Evolutionary conservation across 2,113 vertebrate genomes (phyloP).

Genomic region (Aviceda subcristata): DNA sequence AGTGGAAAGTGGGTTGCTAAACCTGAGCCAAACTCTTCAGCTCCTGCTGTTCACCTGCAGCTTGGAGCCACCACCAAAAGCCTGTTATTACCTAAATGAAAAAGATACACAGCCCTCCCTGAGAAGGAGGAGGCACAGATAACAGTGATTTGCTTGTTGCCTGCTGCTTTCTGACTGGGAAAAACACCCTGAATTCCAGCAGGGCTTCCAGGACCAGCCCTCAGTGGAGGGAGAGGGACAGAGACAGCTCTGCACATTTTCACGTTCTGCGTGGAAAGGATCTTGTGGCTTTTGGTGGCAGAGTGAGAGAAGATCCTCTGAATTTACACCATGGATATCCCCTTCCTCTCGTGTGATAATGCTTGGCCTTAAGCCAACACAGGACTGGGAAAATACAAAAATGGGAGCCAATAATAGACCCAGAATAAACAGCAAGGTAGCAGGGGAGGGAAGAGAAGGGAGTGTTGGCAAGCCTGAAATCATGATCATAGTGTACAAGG

Average conservation of each 20-base stretch:
- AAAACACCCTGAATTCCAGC: not conserved
- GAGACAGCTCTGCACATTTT: not conserved
- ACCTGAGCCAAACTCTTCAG: not conserved
- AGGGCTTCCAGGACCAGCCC: not conserved
- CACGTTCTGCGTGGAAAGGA: not conserved
- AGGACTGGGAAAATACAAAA: not conserved
- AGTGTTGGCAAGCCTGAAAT: not conserved
- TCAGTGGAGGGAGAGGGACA: not conserved
- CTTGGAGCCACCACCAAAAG: constrained; percentile 8
- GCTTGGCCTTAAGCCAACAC: not conserved
- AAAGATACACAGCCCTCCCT: not conserved
- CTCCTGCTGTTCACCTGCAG: constrained; percentile 37
- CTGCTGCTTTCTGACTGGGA: constrained; percentile 10
- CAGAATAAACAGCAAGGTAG: not conserved
- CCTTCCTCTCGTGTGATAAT: not conserved
- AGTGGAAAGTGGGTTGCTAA: not conserved
- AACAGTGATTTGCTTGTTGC: constrained; percentile 55
- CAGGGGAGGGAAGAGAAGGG: not conserved
- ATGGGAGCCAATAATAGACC: not conserved
- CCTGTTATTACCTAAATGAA: constrained; percentile 58
- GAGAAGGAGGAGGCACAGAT: constrained; percentile 23
- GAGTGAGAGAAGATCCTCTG: not conserved
- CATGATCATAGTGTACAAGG: not conserved
- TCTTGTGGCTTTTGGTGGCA: not conserved
- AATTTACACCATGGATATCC: not conserved